Evolutionary conservation across 2,113 vertebrate species (phyloP), one percentile per base, ranked within the genome.

Genomic region (Macroglossus sobrinus): DNA sequence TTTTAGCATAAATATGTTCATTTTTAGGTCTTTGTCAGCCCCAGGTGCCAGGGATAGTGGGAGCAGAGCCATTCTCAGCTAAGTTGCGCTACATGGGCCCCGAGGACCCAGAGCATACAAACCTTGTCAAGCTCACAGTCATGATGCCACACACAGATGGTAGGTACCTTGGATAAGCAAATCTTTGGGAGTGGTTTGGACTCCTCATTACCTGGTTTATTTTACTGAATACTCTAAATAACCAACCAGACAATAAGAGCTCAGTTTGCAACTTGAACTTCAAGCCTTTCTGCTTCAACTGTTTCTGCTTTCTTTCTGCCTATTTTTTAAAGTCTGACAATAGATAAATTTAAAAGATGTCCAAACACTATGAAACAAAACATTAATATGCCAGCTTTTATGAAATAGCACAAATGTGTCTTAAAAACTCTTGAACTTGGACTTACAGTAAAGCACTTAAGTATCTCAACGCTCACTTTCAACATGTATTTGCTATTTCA

Each of bases 71-170:
- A 0, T 99, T 99, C 98, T 99, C 99, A 76, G 99, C 99, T 47
- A 99, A 99, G 93, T 95, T 99, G 53, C 99, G 99, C 94, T 99
- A 99, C 97, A 99, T 99, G 0, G 99, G 99, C 80, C 96, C 99
- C 0, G 99, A 99, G 68, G 99, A 99, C 97, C 98, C 98, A 0
- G 98, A 99, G 92, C 98, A 99, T 92, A 84, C 99, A 84, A 99
- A 99, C 98, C 99, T 99, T 76, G 99, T 99, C 98, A 99, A 99
- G 98, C 98, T 99, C 93, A 99, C 99, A 0, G 99, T 99, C 98
- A 99, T 98, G 57, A 99, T 99, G 99, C 99, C 99, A 45, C 99
- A 99, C 96, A 99, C 99, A 53, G 99, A 99, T 35, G 99, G 99
- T 99, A 98, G 96, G 99, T 93, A 86, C 79, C 78, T 19, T 66